These are phyloP conservation scores for Drosophila kikkawai DNA, from an alignment of 1,140 invertebrate species.

Conservation along the genomic window DNA sequence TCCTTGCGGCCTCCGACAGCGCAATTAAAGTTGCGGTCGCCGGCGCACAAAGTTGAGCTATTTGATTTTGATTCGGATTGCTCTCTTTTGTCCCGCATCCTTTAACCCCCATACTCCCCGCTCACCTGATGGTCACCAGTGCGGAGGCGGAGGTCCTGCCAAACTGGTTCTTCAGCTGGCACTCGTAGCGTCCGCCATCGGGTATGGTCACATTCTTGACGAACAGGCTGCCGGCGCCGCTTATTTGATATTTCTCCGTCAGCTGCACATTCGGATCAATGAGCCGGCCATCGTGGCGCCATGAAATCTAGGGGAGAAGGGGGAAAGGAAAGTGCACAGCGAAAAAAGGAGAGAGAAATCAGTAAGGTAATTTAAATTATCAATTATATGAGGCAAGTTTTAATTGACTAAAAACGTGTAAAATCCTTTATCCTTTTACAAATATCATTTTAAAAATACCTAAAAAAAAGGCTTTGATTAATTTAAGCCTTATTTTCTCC, in stretches of 20 bases:
- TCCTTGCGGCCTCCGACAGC: constrained; percentile 13
- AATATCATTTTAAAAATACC: not conserved
- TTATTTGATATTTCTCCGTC: constrained; percentile 86
- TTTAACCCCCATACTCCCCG: not conserved
- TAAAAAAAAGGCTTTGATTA: not conserved
- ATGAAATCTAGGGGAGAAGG: constrained; percentile 85
- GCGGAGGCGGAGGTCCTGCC: constrained; percentile 90
- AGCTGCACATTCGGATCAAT: constrained; percentile 85
- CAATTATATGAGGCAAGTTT: not conserved
- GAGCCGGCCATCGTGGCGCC: constrained; percentile 92
- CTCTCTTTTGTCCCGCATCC: constrained; percentile 7
- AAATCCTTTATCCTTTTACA: not conserved
- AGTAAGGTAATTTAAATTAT: too few relatives aligned
- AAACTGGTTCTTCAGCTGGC: constrained; percentile 92
- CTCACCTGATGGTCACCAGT: constrained; percentile 88
- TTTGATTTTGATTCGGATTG: constrained; percentile 42
- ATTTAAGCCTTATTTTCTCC: not conserved
- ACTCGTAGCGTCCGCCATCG: constrained; percentile 95
- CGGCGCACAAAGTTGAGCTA: constrained; percentile 45
- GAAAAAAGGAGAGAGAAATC: not conserved
- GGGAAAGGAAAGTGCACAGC: not conserved
- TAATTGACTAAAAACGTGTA: not conserved
- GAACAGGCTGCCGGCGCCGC: constrained; percentile 90
- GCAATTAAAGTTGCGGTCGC: constrained; percentile 60
- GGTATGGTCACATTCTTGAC: constrained; percentile 90